Conservation (phyloP, 1,140 invertebrate genomes). For the Hypsibius dujardini region DNA sequence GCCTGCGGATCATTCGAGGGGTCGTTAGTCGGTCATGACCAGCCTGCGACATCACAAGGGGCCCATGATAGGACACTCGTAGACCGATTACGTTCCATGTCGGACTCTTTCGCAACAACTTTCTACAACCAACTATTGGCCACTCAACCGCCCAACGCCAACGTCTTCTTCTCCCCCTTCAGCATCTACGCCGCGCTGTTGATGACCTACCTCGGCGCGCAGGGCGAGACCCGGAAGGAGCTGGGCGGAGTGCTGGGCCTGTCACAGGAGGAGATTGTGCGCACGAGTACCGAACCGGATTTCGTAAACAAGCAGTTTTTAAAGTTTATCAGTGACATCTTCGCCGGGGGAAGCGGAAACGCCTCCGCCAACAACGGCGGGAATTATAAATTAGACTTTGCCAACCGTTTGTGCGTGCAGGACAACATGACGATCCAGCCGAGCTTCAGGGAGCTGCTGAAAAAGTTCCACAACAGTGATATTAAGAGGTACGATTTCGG, state of each 20-base stretch:
- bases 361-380: conserved; percentile 26
- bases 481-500: background rate
- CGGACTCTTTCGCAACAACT: background rate
- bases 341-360: conserved; percentile 17
- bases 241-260: conserved; percentile 45
- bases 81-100: background rate
- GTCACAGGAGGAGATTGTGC: conserved; percentile 37
- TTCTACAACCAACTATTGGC: background rate
- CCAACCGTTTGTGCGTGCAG: conserved; percentile 54
- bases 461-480: background rate
- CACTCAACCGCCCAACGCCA: conserved; percentile 29
- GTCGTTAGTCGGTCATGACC: no score
- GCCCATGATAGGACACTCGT: background rate
- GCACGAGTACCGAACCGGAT: conserved; percentile 32
- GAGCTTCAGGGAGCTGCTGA: background rate
- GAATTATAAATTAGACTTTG: conserved; percentile 50
- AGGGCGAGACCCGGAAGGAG: conserved; percentile 46
- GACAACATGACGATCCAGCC: conserved; percentile 34
- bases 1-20: no score
- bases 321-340: conserved; percentile 35
- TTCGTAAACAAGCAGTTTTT: conserved; percentile 44
- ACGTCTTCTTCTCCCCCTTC: conserved; percentile 69
- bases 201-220: conserved; percentile 58
- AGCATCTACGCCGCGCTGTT: conserved; percentile 61
- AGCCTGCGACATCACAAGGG: no score